Percentiles rank a stretch among this genome's conserved stretches.
These are phyloP conservation scores for Aleiodes sp. DNA, from an alignment of 1,140 invertebrate genomes.

Conservation along the genomic window DNA sequence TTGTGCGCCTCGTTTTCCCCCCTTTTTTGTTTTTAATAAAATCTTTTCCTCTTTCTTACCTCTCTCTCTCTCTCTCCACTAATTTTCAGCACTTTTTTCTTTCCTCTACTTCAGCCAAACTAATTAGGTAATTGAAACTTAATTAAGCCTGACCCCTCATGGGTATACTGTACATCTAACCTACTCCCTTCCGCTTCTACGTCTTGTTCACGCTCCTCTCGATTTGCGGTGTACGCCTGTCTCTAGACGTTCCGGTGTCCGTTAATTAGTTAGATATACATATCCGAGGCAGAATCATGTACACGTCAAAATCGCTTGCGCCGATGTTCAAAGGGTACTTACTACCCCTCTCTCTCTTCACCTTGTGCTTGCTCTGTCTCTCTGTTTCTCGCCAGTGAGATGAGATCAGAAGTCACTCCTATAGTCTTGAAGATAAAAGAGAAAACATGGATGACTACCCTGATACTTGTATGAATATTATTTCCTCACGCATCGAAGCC, in stretches of 20 bases:
- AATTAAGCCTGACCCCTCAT: constrained; percentile 49
- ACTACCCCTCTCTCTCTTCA: neutral
- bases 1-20: constrained; percentile 5
- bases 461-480: too few relatives aligned
- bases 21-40: neutral
- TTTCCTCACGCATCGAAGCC: too few relatives aligned
- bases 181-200: constrained; percentile 1
- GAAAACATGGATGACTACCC: too few relatives aligned
- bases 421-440: too few relatives aligned
- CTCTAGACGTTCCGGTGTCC: neutral
- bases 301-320: neutral
- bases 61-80: neutral
- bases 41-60: constrained; percentile 22
- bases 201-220: neutral
- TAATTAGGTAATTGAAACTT: constrained; percentile 62
- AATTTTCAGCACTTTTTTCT: constrained; percentile 6
- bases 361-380: neutral
- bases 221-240: neutral
- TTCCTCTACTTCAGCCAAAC: constrained; percentile 38
- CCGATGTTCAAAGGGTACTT: neutral
- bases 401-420: too few relatives aligned
- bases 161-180: neutral
- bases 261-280: constrained; percentile 18
- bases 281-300: neutral
- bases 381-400: too few relatives aligned